Conservation (phyloP, 2,888 invertebrate genomes). For the Falcaria lacertinaria region DNA sequence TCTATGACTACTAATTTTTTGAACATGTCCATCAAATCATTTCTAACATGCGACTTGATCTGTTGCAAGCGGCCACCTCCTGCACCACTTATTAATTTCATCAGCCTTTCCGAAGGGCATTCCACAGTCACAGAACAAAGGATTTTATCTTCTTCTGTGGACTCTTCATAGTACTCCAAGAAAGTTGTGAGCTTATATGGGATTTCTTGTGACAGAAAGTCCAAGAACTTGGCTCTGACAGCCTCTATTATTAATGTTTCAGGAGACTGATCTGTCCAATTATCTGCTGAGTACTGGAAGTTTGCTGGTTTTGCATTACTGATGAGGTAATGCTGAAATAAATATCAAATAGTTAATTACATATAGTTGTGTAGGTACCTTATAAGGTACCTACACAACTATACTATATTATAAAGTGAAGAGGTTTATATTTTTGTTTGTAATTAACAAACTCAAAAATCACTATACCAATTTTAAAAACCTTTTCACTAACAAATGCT, state of each 20-base stretch:
- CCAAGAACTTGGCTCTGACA: slow-evolving; percentile 90
- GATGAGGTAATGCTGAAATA: slow-evolving; percentile 83
- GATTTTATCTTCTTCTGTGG: slow-evolving; percentile 68
- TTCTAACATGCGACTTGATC: slow-evolving; percentile 83
- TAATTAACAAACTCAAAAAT: no score
- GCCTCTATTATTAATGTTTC: slow-evolving; percentile 85
- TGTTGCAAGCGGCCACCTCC: slow-evolving; percentile 84
- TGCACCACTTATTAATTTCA: slow-evolving; percentile 83
- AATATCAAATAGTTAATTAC: slow-evolving; percentile 2
- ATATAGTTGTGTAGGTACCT: background rate
- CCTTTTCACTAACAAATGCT: no score
- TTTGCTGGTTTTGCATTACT: slow-evolving; percentile 81
- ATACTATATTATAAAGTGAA: no score
- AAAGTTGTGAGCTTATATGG: slow-evolving; percentile 87
- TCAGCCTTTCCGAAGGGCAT: slow-evolving; percentile 82
- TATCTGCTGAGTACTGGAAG: slow-evolving; percentile 84
- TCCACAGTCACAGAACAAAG: slow-evolving; percentile 79
- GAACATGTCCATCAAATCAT: slow-evolving; percentile 83
- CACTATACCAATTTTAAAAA: no score
- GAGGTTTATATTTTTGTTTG: no score
- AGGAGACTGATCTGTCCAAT: slow-evolving; percentile 87
- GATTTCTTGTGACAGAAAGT: slow-evolving; percentile 90
- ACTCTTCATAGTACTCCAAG: slow-evolving; percentile 83
- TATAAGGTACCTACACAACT: background rate
- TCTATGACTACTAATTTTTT: slow-evolving; percentile 76